Conservation (phyloP, 2,797 vertebrate species). For the Phoeniculus purpureus region DNA sequence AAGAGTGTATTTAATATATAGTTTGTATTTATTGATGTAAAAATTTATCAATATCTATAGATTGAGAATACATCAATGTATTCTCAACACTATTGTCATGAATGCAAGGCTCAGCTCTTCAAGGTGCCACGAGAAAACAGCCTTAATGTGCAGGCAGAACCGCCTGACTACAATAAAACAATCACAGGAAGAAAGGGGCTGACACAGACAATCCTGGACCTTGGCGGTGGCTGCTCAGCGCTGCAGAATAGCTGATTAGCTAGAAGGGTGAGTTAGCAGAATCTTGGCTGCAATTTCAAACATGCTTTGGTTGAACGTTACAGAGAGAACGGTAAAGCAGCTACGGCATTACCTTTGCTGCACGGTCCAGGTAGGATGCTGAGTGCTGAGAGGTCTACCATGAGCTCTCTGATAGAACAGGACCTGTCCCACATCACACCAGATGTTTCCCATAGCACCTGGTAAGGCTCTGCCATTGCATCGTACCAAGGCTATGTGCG, state of each 20-base stretch:
- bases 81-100: not conserved
- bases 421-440: not conserved
- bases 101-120: not conserved
- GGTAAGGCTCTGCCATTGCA: not conserved
- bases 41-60: too few relatives aligned
- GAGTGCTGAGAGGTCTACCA: not conserved
- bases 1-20: too few relatives aligned
- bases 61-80: too few relatives aligned
- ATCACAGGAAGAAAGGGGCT: not conserved
- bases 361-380: not conserved
- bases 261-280: not conserved
- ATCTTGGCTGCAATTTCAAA: not conserved
- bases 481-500: not conserved
- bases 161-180: not conserved
- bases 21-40: too few relatives aligned
- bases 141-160: not conserved
- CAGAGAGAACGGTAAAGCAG: not conserved
- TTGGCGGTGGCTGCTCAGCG: not conserved
- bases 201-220: not conserved
- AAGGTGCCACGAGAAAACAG: not conserved
- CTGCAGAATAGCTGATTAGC: not conserved
- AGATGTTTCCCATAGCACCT: not conserved
- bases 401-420: not conserved
- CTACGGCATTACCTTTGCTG: not conserved
- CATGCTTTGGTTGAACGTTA: not conserved